Evolutionary conservation across 1,140 invertebrate genomes (phyloP).

Genomic region (Saccostrea echinata): DNA sequence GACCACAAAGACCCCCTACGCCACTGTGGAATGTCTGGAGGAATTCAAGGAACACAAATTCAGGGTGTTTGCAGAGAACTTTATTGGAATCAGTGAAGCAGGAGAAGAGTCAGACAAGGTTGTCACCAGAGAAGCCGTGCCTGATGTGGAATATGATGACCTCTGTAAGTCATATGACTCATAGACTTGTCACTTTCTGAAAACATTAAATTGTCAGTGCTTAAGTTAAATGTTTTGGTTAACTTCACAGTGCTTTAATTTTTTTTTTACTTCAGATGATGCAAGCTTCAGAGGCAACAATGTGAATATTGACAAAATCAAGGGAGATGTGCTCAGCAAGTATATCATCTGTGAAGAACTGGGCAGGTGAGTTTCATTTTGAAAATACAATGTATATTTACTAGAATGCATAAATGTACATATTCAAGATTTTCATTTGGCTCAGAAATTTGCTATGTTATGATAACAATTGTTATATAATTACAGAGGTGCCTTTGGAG

Average conservation of each 20-base stretch:
- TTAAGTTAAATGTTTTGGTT: not conserved
- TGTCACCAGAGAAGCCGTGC: constrained; percentile 83
- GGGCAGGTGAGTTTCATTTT: constrained; percentile 67
- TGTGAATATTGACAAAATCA: constrained; percentile 74
- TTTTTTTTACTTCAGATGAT: constrained; percentile 68
- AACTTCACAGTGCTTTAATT: not conserved
- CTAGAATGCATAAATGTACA: too few species aligned
- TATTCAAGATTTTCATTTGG: not conserved
- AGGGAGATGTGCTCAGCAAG: constrained; percentile 76
- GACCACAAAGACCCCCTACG: constrained; percentile 92
- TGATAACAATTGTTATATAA: not conserved
- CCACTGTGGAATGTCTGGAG: constrained; percentile 82
- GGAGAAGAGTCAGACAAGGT: constrained; percentile 78
- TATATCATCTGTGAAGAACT: constrained; percentile 79
- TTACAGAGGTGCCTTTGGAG: constrained; percentile 94
- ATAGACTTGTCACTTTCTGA: not conserved
- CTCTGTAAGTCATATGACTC: constrained; percentile 70
- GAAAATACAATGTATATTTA: not conserved
- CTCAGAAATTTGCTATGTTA: not conserved
- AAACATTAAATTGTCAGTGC: not conserved
- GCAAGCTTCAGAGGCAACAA: constrained; percentile 66
- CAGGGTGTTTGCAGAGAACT: constrained; percentile 97
- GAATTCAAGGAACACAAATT: constrained; percentile 95
- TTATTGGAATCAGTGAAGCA: constrained; percentile 96
- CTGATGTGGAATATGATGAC: constrained; percentile 75